Evolutionary conservation across 2,113 vertebrate species (phyloP).

Genomic region (Nycticryphes semicollaris): DNA sequence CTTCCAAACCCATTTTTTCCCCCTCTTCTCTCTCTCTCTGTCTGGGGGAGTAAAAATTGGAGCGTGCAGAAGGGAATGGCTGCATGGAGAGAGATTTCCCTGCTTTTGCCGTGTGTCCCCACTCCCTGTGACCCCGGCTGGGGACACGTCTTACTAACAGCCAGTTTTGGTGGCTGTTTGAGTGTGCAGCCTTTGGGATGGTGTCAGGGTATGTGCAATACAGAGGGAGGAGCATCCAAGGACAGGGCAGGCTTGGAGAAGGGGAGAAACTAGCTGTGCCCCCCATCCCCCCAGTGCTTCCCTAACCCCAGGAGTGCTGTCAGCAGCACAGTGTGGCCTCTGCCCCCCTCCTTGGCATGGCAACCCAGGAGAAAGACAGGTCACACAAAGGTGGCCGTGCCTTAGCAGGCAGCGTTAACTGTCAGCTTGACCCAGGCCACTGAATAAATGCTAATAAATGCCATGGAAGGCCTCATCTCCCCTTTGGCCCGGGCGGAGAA

Average conservation of each 20-base stretch:
- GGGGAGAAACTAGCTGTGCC: background rate
- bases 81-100: background rate
- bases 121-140: background rate
- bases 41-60: background rate
- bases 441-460: slow-evolving; percentile 37
- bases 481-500: background rate
- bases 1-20: background rate
- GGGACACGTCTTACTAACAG: background rate
- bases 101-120: background rate
- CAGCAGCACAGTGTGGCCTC: background rate
- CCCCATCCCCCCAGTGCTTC: background rate
- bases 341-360: background rate
- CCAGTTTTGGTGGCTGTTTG: background rate
- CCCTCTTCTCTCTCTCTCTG: background rate
- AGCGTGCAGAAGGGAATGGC: background rate
- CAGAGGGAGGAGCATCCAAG: background rate
- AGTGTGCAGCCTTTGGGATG: background rate
- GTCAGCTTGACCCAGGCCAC: background rate
- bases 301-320: background rate
- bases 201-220: background rate
- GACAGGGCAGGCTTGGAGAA: background rate
- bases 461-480: background rate
- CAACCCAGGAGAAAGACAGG: background rate
- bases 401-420: background rate
- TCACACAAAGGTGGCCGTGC: background rate